Evolutionary conservation across 1,140 invertebrate species (phyloP).

Genomic region (Drosophila guanche): DNA sequence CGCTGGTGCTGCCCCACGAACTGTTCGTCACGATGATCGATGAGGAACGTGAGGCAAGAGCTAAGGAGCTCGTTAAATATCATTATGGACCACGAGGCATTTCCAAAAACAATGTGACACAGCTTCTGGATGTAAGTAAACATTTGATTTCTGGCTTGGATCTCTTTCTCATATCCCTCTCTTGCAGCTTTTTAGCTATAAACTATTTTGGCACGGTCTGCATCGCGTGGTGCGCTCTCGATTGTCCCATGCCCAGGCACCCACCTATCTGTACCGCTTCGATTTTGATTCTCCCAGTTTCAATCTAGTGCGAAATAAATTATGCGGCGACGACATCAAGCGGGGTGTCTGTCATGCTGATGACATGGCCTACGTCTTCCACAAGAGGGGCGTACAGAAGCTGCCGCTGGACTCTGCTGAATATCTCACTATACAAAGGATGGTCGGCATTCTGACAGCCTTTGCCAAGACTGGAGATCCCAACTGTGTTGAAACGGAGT

Average conservation of each 20-base stretch:
- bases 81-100: constrained; percentile 58
- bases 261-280: constrained; percentile 84
- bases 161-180: background rate
- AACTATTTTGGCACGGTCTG: constrained; percentile 81
- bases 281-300: constrained; percentile 76
- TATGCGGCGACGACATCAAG: constrained; percentile 60
- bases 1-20: constrained; percentile 52
- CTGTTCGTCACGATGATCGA: constrained; percentile 27
- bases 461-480: constrained; percentile 83
- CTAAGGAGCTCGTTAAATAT: constrained; percentile 22
- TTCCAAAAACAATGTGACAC: constrained; percentile 43
- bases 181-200: constrained; percentile 68
- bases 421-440: constrained; percentile 70
- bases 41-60: constrained; percentile 17
- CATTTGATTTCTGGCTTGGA: background rate
- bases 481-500: constrained; percentile 53
- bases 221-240: constrained; percentile 72
- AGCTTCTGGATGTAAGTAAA: constrained; percentile 56
- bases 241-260: constrained; percentile 57
- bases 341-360: constrained; percentile 85
- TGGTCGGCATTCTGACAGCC: constrained; percentile 81
- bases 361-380: constrained; percentile 87
- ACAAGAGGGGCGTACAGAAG: constrained; percentile 78
- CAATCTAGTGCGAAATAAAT: constrained; percentile 68
- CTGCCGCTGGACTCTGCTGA: constrained; percentile 61